Base-by-base conservation (phyloP, 2,797 vertebrate species). In the Sebastes hopkinsi region DNA sequence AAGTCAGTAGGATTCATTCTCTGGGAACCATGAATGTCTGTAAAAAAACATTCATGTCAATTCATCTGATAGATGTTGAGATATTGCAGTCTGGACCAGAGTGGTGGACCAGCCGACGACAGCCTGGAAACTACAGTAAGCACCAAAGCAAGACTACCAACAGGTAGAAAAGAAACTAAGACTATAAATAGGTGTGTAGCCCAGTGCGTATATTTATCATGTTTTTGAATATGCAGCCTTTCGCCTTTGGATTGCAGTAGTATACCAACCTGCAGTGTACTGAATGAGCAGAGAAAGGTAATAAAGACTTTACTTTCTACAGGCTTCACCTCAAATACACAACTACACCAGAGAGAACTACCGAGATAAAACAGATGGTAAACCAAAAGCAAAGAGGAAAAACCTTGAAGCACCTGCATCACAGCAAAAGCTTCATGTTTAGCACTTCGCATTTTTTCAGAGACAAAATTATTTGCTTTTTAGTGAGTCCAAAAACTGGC, bases 351-450 rank as follows among this genome's bases (percentile, higher is more conserved):
- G 69, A n/a, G 29, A 29, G 54, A 58, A 18, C 54, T 20, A 22
- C 29, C 20, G 27, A 77, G 78, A 72, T 73, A 14, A 83, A 87
- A 85, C 56, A 82, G 67, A 80, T 59, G 58, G 67, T 22, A 79
- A 76, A 81, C 36, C 46, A 52, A 85, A 78, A 46, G 64, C 27
- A n/a, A 62, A 46, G n/a, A 71, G 56, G 56, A 79, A 80, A 80
- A 61, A 82, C 55, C 34, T 81, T 64, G n/a, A 82, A 71, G 23
- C 25, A 36, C 50, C 66, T 72, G 58, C 66, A 76, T 64, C 59
- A 75, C 32, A 74, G 59, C 34, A 69, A 60, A 66, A 6, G 42
- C 59, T 54, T 77, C 38, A 56, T 32, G 62, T 69, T 42, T 7
- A 23, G 81, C 29, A 52, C 58, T 56, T 62, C 3, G 20, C 34